Percentiles rank a stretch among this genome's conserved stretches.
These are phyloP conservation scores for Metacarcinus magister DNA, from an alignment of 2,888 invertebrate species.

Conservation along the genomic window DNA sequence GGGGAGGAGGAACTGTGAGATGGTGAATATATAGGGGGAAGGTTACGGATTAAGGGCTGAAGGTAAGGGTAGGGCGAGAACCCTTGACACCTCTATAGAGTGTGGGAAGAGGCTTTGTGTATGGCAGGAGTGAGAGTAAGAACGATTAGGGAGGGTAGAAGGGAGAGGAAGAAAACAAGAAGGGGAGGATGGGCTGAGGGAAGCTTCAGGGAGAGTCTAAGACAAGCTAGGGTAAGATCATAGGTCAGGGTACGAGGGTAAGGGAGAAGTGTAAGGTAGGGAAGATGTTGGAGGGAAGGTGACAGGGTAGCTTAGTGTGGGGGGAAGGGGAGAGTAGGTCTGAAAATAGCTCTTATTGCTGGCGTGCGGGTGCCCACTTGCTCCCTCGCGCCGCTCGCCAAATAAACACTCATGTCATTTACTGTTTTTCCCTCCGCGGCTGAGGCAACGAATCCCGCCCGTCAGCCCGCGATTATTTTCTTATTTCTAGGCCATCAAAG, in stretches of 20 bases:
- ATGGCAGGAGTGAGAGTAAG: not conserved
- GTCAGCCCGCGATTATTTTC: not conserved
- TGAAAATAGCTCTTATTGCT: constrained; percentile 43
- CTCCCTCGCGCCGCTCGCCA: constrained; percentile 22
- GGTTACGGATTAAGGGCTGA: constrained; percentile 9
- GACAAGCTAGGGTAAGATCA: not conserved
- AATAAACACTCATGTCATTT: constrained; percentile 46
- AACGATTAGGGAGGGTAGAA: not conserved
- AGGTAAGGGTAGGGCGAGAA: not conserved
- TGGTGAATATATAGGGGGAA: not conserved
- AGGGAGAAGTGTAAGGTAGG: not conserved
- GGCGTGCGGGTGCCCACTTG: constrained; percentile 51
- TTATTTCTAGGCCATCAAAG: not conserved
- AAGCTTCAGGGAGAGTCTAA: not conserved
- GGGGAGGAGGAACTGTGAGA: not conserved
- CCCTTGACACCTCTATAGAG: not conserved
- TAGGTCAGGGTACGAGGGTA: not conserved
- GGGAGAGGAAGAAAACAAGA: too few relatives aligned
- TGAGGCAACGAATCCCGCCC: constrained; percentile 3
- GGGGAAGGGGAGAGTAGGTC: not conserved
- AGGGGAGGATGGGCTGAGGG: not conserved
- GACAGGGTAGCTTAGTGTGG: too few relatives aligned
- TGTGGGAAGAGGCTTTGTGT: not conserved
- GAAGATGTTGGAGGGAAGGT: not conserved
- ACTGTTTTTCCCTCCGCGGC: constrained; percentile 42